Evolutionary conservation across 1,140 invertebrate species (phyloP).

Genomic region (Calephelis virginiensis): DNA sequence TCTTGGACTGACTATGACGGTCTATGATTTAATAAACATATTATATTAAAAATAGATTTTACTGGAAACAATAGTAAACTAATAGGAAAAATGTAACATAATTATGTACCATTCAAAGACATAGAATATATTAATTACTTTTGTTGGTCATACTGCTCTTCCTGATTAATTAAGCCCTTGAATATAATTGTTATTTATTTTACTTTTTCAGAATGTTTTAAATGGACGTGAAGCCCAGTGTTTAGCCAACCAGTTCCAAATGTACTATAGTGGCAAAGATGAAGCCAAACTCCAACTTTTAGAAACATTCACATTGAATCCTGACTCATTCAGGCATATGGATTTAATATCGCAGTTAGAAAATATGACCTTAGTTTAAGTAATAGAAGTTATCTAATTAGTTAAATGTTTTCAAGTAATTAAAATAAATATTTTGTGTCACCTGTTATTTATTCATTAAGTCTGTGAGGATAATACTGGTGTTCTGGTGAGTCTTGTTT

Average conservation of each 20-base stretch:
- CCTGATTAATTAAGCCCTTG: too few relatives aligned
- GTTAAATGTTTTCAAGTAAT: slow-evolving; percentile 17
- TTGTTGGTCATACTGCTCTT: too few relatives aligned
- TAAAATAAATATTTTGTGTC: slow-evolving; percentile 21
- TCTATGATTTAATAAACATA: too few relatives aligned
- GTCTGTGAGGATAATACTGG: slow-evolving; percentile 58
- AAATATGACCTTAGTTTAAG: slow-evolving; percentile 78
- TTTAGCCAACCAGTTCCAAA: slow-evolving; percentile 90
- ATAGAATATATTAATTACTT: too few relatives aligned
- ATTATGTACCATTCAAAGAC: too few relatives aligned
- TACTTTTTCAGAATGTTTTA: slow-evolving; percentile 81
- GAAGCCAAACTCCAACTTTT: slow-evolving; percentile 82
- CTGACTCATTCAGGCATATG: slow-evolving; percentile 90
- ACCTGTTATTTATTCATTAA: slow-evolving; percentile 41
- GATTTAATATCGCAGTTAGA: slow-evolving; percentile 90
- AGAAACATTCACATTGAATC: slow-evolving; percentile 84
- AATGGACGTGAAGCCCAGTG: slow-evolving; percentile 89
- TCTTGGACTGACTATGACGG: too few relatives aligned
- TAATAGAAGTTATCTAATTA: slow-evolving; percentile 10
- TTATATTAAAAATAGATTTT: too few relatives aligned
- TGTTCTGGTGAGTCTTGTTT: slow-evolving; percentile 53
- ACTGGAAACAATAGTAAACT: too few relatives aligned
- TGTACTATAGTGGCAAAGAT: slow-evolving; percentile 88
- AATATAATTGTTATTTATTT: too few relatives aligned
- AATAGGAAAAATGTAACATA: too few relatives aligned